Evolutionary conservation across 2,113 vertebrate genomes (phyloP), one percentile per base, ranked within the genome.

Genomic region (Rhinopomastus cyanomelas): DNA sequence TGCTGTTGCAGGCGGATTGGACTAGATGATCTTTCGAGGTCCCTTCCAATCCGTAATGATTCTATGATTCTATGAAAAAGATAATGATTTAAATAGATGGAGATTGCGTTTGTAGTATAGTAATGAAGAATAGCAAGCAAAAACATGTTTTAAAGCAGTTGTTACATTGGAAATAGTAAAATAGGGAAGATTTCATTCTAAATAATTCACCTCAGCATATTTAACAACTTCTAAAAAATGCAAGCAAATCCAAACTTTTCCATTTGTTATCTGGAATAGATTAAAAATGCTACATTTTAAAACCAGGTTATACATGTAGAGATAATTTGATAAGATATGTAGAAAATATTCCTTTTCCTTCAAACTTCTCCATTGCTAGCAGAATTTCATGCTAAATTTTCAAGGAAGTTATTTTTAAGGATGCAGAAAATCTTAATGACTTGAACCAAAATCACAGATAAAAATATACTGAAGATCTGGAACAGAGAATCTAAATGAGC

Each of bases 351-450:
- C 72, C 85, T 89, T 75, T 72, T 6, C 34, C 85, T 60, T 92
- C 57, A 74, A 23, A 89, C 85, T 89, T 94, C 85, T 85, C 39
- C 65, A 83, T 36, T 89, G 85, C 79, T 87, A 83, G 78, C 52
- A 88, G 87, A 92, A 94, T 89, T 96, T 92, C 85, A 68, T 89
- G 91, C 65, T 89, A 88, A 91, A 89, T 94, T 96, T 92, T 92
- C 83, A 88, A 61, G 85, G 69, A 72, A 88, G 89, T 84, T 95
- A 95, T 95, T 96, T 96, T 95, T 94, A 94, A 89, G 76, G 65
- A 61, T 96, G 93, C 89, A 94, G 94, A 92, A 96, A 94, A 94
- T 94, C 89, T 94, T 95, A 94, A 95, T 96, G 94, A 95, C 94
- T 96, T 82, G 94, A 95, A 94, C 91, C 77, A 95, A 91, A 94